Base-by-base conservation (phyloP, 2,888 invertebrate species). In the Cerastis leucographa region DNA sequence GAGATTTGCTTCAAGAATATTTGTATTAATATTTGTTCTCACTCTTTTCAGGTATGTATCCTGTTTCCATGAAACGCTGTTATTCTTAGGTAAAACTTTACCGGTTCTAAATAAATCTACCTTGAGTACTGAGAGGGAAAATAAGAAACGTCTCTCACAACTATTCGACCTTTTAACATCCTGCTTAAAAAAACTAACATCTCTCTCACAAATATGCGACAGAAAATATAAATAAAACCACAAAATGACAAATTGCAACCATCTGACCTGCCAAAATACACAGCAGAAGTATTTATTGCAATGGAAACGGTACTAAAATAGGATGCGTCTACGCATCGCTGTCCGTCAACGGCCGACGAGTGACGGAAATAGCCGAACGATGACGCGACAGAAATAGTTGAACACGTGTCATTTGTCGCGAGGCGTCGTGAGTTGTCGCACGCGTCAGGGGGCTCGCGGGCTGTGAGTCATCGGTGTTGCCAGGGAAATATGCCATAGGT, bases 351-450 rank as follows among this genome's bases (percentile, higher is more conserved):
- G 77, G 72, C 70, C 81, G 84, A 62, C 70, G 68, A 51, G 81
- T 72, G 87, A 85, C 86, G 73, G 62, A 86, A 89, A 90, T 90
- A 90, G 83, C 74, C 85, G 82, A 74, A 75, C 76, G 80, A 78
- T 88, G 89, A 88, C 74, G 86, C 78, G 87, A 64, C 86, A 71
- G 74, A 76, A 89, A 88, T 88, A 88, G 78, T 66, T 8, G 56
- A 62, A 70, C 83, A 77, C 81, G 81, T 83, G 84, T 80, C 76
- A 80, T 74, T 78, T 81, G 87, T 82, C 83, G 86, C 77, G 74
- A 70, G 72, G 65, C 81, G 86, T 78, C 74, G 78, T 67, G 78
- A 72, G 66, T 56, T 74, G 86, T 78, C 78, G 85, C 74, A 49
- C 73, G 85, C 64, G 85, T 62, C 70, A 56, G 62, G 42, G 77